Evolutionary conservation across 2,113 vertebrate species (phyloP), one percentile per base, ranked within the genome.

Genomic region (Lonchura striata): DNA sequence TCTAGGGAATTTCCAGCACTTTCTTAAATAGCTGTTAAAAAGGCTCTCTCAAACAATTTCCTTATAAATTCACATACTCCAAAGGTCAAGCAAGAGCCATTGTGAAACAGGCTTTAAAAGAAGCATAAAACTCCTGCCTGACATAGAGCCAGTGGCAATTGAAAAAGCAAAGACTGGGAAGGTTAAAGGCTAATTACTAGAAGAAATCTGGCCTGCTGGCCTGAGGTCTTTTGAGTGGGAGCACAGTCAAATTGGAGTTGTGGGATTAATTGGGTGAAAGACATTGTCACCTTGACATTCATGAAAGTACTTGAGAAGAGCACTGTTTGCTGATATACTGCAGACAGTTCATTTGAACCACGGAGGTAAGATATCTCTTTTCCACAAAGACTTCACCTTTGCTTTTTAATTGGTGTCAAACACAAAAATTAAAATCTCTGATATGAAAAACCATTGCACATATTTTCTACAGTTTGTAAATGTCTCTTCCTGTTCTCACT

Each of bases 191-290:
- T 94, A 95, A 95, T 95, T 93, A 66, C 89, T 82, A 64, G 70
- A 82, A 93, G 92, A 92, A 95, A 90, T 94, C 37, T 71, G 94
- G 76, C 91, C 94, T 81, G 44, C 19, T 83, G 82, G 88, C 54
- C 93, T 83, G 41, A 56, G 63, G 86, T 70, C 47, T 94, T 96
- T 72, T 79, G 65, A 94, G 47, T 42, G 84, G 77, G 70, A 95
- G 60, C 12, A 83, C 78, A 91, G 61, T 78, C 92, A 92, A 92
- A 83, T 91, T 65, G 81, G 76, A 94, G 75, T 71, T 92, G 68
- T 75, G 90, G 95, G 95, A 94, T 94, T 96, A 97, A 97, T 93
- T 94, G 76, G 80, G 70, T 94, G 81, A 96, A 96, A 96, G 92
- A 64, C 64, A 91, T 25, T 71, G 60, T 65, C 81, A 96, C 82